These are phyloP conservation scores for Cyclura pinguis DNA, from an alignment of 2,797 vertebrate species.

Conservation along the genomic window DNA sequence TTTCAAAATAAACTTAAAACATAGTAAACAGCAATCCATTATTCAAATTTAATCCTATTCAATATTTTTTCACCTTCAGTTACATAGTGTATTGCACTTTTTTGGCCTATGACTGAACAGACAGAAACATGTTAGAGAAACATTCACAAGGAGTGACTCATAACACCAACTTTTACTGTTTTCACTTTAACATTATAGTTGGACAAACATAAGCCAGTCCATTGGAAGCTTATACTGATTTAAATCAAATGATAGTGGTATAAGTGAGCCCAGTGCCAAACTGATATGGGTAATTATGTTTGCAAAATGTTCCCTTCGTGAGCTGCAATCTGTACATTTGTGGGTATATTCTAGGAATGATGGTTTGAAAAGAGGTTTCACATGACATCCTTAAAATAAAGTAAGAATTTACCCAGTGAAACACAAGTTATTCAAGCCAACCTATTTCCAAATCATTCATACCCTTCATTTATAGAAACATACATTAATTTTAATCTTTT, in stretches of 20 bases:
- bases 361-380: slow-evolving; percentile 51
- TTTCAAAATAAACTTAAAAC: not conserved
- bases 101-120: not conserved
- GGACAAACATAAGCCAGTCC: slow-evolving; percentile 42
- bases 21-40: not conserved
- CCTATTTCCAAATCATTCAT: no score
- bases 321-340: not conserved
- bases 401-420: not conserved
- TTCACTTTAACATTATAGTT: slow-evolving; percentile 49
- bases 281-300: slow-evolving; percentile 57
- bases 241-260: slow-evolving; percentile 45
- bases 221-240: slow-evolving; percentile 47
- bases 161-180: slow-evolving; percentile 17
- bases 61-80: not conserved
- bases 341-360: slow-evolving; percentile 37
- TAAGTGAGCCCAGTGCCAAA: slow-evolving; percentile 32
- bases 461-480: not conserved
- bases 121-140: slow-evolving; percentile 1
- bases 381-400: slow-evolving; percentile 54
- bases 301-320: slow-evolving; percentile 62
- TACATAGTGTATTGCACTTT: not conserved
- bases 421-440: not conserved
- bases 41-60: not conserved
- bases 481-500: slow-evolving; percentile 22
- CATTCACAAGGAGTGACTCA: not conserved